These are phyloP conservation scores for Neoascia interrupta DNA, from an alignment of 2,888 invertebrate species.

Conservation along the genomic window DNA sequence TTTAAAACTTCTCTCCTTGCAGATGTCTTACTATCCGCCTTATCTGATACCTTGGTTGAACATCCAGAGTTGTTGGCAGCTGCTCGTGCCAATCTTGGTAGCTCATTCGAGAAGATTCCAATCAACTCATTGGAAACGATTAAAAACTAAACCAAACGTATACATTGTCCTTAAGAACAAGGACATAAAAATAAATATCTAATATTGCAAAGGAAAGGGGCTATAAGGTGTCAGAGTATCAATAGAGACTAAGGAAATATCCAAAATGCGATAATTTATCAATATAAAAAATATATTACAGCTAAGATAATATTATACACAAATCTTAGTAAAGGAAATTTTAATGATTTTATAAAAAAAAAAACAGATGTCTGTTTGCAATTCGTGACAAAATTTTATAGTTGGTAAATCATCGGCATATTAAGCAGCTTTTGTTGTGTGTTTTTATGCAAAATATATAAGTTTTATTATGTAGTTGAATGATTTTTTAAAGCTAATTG, in stretches of 20 bases:
- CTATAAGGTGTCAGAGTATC: constrained; percentile 38
- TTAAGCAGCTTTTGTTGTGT: no score
- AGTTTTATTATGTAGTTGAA: no score
- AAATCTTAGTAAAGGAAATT: constrained; percentile 13
- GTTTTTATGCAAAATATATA: no score
- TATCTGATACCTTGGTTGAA: constrained; percentile 87
- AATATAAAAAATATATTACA: constrained; percentile 1
- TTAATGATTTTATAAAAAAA: constrained; percentile 44
- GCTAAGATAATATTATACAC: constrained; percentile 27
- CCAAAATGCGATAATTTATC: constrained; percentile 43
- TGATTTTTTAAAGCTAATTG: no score
- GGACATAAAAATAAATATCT: constrained; percentile 14
- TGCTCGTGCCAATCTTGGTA: constrained; percentile 81
- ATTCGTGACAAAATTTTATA: no score
- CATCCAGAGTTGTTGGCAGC: constrained; percentile 85
- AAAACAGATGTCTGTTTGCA: no score
- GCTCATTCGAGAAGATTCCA: constrained; percentile 77
- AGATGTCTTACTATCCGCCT: constrained; percentile 88
- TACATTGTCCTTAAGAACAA: constrained; percentile 13
- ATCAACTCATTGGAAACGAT: constrained; percentile 72
- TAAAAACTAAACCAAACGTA: constrained; percentile 69
- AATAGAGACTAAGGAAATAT: no score
- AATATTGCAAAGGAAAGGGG: constrained; percentile 5
- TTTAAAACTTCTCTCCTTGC: no score
- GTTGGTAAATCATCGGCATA: constrained; percentile 12